Conservation (phyloP, 2,797 vertebrate genomes). For the Leptoclinus maculatus region DNA sequence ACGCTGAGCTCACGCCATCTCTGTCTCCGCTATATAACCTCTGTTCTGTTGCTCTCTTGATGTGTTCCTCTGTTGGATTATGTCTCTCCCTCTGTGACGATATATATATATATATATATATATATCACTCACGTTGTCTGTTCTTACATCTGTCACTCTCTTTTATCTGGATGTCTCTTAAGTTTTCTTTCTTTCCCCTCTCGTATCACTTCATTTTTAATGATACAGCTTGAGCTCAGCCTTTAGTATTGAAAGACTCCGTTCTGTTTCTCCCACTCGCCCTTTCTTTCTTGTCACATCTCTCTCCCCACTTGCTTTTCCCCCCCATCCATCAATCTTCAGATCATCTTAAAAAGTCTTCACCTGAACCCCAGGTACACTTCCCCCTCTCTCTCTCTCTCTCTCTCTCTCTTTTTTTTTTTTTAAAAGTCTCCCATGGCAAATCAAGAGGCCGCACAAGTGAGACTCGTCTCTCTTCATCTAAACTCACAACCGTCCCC, state of each 20-base stretch:
- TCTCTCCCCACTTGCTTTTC: constrained; percentile 19
- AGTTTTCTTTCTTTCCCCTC: constrained; percentile 16
- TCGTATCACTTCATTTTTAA: not conserved
- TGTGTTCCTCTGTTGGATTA: constrained; percentile 48
- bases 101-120: constrained; percentile 13
- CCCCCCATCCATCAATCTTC: constrained; percentile 28
- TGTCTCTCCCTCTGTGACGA: constrained; percentile 9
- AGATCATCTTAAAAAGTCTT: constrained; percentile 27
- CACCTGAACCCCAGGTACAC: constrained; percentile 24
- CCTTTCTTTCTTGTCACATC: not conserved
- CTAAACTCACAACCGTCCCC: constrained; percentile 39
- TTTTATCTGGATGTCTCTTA: constrained; percentile 11
- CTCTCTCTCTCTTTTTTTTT: not conserved
- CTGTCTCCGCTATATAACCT: constrained; percentile 37
- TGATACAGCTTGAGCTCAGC: constrained; percentile 19
- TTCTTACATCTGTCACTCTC: constrained; percentile 25
- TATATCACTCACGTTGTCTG: constrained; percentile 23
- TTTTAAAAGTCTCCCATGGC: constrained; percentile 25
- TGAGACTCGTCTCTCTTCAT: constrained; percentile 30
- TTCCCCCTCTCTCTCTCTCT: constrained; percentile 11
- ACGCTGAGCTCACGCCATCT: constrained; percentile 42
- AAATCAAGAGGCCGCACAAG: constrained; percentile 55
- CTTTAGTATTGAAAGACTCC: constrained; percentile 36
- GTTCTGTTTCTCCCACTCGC: constrained; percentile 1
- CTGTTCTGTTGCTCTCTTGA: constrained; percentile 45